Evolutionary conservation across 2,113 vertebrate genomes (phyloP).

Genomic region (Raja brachyura): DNA sequence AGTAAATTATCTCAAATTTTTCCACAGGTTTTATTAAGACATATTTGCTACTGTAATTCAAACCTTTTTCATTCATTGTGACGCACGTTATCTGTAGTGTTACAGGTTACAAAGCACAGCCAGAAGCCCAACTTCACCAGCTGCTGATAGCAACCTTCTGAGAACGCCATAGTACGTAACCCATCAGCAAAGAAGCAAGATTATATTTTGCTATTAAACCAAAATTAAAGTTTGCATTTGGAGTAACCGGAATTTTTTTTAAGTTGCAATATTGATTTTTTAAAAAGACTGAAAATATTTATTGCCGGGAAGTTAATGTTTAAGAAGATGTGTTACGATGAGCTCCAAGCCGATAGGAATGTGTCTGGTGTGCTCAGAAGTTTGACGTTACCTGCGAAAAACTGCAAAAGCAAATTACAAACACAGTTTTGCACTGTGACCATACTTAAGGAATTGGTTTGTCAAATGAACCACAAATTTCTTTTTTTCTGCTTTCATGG

Average conservation of each 20-base stretch:
- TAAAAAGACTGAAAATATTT: neutral
- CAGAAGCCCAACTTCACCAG: neutral
- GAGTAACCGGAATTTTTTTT: neutral
- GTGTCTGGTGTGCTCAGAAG: neutral
- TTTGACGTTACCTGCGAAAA: neutral
- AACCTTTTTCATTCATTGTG: neutral
- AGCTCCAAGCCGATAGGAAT: neutral
- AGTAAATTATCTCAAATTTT: neutral
- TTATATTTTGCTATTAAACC: neutral
- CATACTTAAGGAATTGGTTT: neutral
- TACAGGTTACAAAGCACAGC: neutral
- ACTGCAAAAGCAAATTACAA: constrained; percentile 8
- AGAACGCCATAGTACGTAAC: neutral
- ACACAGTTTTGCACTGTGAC: constrained; percentile 18
- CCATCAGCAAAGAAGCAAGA: neutral
- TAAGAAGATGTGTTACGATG: neutral
- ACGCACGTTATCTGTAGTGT: neutral
- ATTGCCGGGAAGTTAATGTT: neutral
- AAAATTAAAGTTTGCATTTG: neutral
- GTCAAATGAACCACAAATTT: neutral
- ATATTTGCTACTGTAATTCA: neutral
- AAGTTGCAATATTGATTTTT: neutral
- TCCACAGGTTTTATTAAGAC: neutral
- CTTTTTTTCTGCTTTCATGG: neutral
- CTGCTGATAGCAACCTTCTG: neutral